Evolutionary conservation across 2,888 invertebrate genomes (phyloP), one percentile per base, ranked within the genome.

Genomic region (Calameuta filiformis): DNA sequence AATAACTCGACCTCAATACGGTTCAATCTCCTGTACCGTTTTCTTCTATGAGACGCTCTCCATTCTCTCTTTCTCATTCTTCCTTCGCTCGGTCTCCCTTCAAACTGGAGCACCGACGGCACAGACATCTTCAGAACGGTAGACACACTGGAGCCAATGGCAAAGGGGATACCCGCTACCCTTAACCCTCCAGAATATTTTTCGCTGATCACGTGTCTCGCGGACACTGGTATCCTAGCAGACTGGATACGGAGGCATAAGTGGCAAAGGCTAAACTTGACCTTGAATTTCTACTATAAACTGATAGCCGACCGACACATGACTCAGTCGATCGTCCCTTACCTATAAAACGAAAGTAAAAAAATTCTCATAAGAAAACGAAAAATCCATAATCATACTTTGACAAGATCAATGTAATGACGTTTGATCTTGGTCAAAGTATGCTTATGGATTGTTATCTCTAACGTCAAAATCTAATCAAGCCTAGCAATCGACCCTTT

Each of bases 1-100:
- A 71, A 71, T 71, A 71, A 71, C 71, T 71, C 33, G 71, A 71
- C 71, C 71, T 33, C 71, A 71, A 71, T 71, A 30, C 31, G 71
- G 33, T 15, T 71, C 71, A 33, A 71, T 71, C 71, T 71, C 31
- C 71, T 71, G 71, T 71, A 4, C 12, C 33, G 31, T 31, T 71
- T 12, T 31, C 71, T 31, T 31, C 56, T 23, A 56, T 56, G 9
- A 56, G 56, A 23, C 33, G 71, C 31, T 0, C 71, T 71, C 33
- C 71, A 33, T 33, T 71, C 71, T 30, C 71, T 31, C 31, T 33
- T 31, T 71, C 12, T 15, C 71, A 71, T 33, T 56, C 40, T 33
- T 30, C 69, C 69, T 30, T 31, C 15, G 69, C 30, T 69, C 69
- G 40, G 15, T 69, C 33, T 69, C 31, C 71, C n/a, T 31, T 71